A percentile compares a stretch with the other conserved stretches of the same genome.
Evolutionary conservation across 2,888 invertebrate genomes (phyloP).

Genomic region (Heliconius charithonia): DNA sequence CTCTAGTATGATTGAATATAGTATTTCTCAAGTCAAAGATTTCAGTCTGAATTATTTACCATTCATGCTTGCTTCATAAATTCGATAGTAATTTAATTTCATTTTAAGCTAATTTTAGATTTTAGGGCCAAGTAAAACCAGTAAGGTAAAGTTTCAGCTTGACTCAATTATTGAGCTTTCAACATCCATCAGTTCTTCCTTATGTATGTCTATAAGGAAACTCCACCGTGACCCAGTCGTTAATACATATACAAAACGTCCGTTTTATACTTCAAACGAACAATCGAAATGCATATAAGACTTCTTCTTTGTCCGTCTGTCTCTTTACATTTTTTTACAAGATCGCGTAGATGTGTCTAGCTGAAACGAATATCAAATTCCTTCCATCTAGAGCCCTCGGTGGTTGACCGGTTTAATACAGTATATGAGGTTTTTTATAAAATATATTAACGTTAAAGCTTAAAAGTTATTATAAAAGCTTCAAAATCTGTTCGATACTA

Average conservation of each 20-base stretch:
- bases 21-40: too few species aligned
- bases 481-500: background rate
- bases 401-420: background rate
- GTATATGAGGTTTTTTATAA: background rate
- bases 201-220: background rate
- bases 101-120: background rate
- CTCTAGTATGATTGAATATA: too few species aligned
- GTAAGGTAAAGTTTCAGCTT: background rate
- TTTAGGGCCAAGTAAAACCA: background rate
- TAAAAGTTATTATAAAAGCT: background rate
- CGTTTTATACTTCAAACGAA: background rate
- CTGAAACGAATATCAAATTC: too few species aligned
- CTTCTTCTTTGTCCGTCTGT: too few species aligned
- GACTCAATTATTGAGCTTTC: constrained; percentile 3
- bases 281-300: too few species aligned
- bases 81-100: background rate
- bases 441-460: background rate
- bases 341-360: too few species aligned
- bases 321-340: too few species aligned
- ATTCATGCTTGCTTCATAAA: background rate
- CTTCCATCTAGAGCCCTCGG: background rate
- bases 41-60: too few species aligned
- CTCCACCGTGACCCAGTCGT: background rate
- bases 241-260: background rate
- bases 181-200: background rate